phyloP scores from a whole-genome alignment of 2,113 vertebrate genomes.

The Nothobranchius kuhntae region DNA sequence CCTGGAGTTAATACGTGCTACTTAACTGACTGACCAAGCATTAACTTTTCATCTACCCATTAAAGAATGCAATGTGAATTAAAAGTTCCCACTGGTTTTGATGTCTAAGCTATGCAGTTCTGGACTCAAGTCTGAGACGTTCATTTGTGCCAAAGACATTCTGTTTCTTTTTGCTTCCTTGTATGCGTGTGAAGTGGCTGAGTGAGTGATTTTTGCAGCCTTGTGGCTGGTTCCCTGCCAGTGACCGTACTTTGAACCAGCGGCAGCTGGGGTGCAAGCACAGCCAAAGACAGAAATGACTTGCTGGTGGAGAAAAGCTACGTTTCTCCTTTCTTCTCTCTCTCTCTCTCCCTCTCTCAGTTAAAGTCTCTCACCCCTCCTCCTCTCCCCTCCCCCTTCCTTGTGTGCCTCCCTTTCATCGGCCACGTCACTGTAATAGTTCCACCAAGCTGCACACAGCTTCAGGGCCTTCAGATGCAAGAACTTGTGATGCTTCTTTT shows the following conservation, averaged over 20 bases:
- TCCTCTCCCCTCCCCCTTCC: neutral
- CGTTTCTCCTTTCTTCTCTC: conserved; percentile 24
- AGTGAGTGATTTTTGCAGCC: conserved; percentile 63
- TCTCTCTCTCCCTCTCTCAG: conserved; percentile 13
- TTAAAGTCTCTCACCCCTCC: conserved; percentile 6
- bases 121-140: conserved; percentile 21
- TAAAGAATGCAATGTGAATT: neutral
- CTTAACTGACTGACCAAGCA: conserved; percentile 27
- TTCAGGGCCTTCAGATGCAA: neutral
- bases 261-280: conserved; percentile 77
- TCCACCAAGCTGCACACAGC: conserved; percentile 3
- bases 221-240: conserved; percentile 72
- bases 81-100: neutral
- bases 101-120: conserved; percentile 23
- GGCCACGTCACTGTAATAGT: conserved; percentile 23
- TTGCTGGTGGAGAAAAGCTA: conserved; percentile 31
- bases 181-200: conserved; percentile 56
- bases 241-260: conserved; percentile 84
- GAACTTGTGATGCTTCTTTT: conserved; percentile 2
- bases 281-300: conserved; percentile 75
- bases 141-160: conserved; percentile 66
- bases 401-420: conserved; percentile 23
- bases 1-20: neutral
- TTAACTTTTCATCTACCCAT: neutral
- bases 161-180: conserved; percentile 58